A percentile compares a stretch with the other conserved stretches of the same genome.
These are phyloP conservation scores for Elaeidobius kamerunicus DNA, from an alignment of 2,888 invertebrate species.

Conservation along the genomic window DNA sequence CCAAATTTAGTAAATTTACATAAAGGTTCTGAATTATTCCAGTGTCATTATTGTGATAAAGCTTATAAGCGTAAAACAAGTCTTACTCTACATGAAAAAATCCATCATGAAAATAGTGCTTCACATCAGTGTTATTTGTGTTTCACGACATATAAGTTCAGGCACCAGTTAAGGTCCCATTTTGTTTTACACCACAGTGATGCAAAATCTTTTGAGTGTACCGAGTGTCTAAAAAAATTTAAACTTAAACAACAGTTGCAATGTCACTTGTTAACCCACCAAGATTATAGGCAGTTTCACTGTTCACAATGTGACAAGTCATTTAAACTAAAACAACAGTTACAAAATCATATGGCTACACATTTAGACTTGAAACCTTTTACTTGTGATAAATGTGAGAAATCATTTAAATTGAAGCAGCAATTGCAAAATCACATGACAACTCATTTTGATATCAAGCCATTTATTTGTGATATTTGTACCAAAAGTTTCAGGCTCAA, in stretches of 20 bases:
- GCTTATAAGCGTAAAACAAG: slow-evolving; percentile 36
- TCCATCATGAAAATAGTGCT: background rate
- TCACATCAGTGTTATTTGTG: slow-evolving; percentile 31
- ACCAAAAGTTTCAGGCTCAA: slow-evolving; percentile 30
- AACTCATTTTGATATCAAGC: slow-evolving; percentile 34
- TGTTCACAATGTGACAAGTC: slow-evolving; percentile 34
- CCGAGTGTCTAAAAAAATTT: slow-evolving; percentile 33
- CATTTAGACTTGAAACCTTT: slow-evolving; percentile 34
- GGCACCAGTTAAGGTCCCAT: slow-evolving; percentile 34
- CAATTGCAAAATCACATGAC: slow-evolving; percentile 36
- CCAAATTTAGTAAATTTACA: slow-evolving; percentile 14
- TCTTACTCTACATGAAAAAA: slow-evolving; percentile 29
- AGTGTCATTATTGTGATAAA: slow-evolving; percentile 35
- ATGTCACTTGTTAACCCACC: slow-evolving; percentile 32
- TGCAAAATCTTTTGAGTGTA: slow-evolving; percentile 27
- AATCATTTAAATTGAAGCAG: slow-evolving; percentile 38
- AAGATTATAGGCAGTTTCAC: slow-evolving; percentile 31
- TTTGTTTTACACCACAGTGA: slow-evolving; percentile 7
- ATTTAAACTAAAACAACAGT: slow-evolving; percentile 37
- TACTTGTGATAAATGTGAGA: slow-evolving; percentile 35
- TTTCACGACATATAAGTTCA: slow-evolving; percentile 33
- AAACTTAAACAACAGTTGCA: slow-evolving; percentile 35
- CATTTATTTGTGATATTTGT: slow-evolving; percentile 29
- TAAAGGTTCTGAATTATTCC: slow-evolving; percentile 33
- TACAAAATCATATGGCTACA: slow-evolving; percentile 34